These are phyloP conservation scores for Rafetus swinhoei DNA, from an alignment of 2,113 vertebrate genomes.

Conservation along the genomic window DNA sequence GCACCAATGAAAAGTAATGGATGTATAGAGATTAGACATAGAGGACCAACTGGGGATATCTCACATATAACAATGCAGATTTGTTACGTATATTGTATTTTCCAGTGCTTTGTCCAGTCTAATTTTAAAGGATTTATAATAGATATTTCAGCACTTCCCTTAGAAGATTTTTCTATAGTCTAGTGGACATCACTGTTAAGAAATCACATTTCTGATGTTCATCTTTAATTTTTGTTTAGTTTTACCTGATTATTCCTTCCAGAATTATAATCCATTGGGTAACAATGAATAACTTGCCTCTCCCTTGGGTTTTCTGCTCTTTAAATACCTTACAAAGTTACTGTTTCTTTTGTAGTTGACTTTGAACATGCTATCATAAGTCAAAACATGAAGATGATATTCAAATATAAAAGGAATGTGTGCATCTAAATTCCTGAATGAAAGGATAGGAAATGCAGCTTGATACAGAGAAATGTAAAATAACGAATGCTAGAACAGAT, in stretches of 20 bases:
- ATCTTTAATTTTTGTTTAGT: background rate
- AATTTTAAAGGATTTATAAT: background rate
- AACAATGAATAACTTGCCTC: background rate
- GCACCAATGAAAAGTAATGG: background rate
- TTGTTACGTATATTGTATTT: background rate
- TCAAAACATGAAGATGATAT: background rate
- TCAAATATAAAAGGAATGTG: background rate
- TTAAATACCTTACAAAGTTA: background rate
- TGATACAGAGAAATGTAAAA: background rate
- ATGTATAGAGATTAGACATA: background rate
- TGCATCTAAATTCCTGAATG: background rate
- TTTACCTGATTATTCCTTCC: background rate
- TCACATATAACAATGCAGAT: background rate
- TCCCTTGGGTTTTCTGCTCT: background rate
- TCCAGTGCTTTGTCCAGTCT: background rate
- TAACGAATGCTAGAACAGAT: background rate
- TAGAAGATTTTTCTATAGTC: background rate
- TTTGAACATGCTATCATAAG: background rate
- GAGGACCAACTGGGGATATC: background rate
- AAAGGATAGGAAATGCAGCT: background rate
- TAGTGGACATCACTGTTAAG: background rate
- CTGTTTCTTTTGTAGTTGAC: background rate
- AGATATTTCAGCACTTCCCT: background rate
- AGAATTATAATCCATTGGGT: background rate
- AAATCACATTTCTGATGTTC: background rate